Percentiles rank a stretch among this genome's conserved stretches.
These are phyloP conservation scores for Pseudochirops corinnae DNA, from an alignment of 2,797 vertebrate species.

Conservation along the genomic window DNA sequence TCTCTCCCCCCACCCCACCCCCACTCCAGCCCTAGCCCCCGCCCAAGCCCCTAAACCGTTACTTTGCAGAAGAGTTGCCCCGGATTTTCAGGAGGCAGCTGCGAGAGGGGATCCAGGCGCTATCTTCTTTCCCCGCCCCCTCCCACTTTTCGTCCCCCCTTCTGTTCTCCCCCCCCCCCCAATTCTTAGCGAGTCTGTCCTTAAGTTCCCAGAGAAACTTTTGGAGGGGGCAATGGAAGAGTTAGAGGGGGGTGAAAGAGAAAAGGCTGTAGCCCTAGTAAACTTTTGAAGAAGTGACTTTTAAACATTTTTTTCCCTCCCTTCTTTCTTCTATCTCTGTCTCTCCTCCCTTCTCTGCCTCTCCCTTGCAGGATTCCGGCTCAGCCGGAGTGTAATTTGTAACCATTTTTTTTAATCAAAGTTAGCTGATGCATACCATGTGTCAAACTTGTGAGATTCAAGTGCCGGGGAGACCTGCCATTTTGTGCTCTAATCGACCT, in stretches of 20 bases:
- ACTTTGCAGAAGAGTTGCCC: conserved; percentile 75
- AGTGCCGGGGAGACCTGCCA: conserved; percentile 94
- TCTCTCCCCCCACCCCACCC: not conserved
- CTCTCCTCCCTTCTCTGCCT: not conserved
- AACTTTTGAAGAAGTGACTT: conserved; percentile 85
- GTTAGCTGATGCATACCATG: conserved; percentile 86
- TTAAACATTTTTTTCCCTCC: conserved; percentile 35
- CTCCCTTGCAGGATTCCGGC: conserved; percentile 57
- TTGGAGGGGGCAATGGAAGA: conserved; percentile 60
- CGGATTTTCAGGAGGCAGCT: not conserved
- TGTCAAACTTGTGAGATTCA: conserved; percentile 91
- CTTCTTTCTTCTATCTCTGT: not conserved
- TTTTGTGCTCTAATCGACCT: conserved; percentile 94
- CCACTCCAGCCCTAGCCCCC: conserved; percentile 9
- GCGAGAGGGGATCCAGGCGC: conserved; percentile 52
- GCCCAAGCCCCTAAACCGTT: conserved; percentile 77
- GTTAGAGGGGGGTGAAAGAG: not conserved
- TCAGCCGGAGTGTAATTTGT: conserved; percentile 75
- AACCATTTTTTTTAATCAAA: conserved; percentile 80
- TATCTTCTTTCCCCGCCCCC: conserved; percentile 3
- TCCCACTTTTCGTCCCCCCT: conserved; percentile 30
- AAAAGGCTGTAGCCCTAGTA: conserved; percentile 68
- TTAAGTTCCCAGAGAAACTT: conserved; percentile 83
- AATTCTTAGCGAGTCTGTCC: conserved; percentile 62
- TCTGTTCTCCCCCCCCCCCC: not conserved